Evolutionary conservation across 1,140 invertebrate genomes (phyloP).

Genomic region (Phthorimaea operculella): DNA sequence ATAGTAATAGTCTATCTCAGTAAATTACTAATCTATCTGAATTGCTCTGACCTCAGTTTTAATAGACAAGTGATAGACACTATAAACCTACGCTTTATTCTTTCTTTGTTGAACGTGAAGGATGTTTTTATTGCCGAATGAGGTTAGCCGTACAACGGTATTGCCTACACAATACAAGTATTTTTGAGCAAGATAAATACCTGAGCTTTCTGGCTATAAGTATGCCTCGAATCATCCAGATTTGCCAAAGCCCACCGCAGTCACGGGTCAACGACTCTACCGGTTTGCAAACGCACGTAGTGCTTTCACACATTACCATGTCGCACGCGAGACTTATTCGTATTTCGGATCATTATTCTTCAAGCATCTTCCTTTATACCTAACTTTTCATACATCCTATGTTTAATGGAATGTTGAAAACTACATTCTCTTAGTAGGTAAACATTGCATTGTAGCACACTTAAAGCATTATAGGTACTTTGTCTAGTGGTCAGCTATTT

Average conservation of each 20-base stretch:
- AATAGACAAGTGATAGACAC: too few relatives aligned
- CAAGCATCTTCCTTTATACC: neutral
- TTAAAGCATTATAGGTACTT: neutral
- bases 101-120: too few relatives aligned
- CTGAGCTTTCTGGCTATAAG: neutral
- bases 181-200: too few relatives aligned
- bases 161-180: too few relatives aligned
- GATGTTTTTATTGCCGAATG: too few relatives aligned
- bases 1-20: neutral
- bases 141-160: too few relatives aligned
- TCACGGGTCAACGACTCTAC: slow-evolving; percentile 33
- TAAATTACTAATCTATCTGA: neutral
- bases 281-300: neutral
- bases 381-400: neutral
- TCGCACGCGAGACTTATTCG: neutral
- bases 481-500: slow-evolving; percentile 1
- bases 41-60: neutral
- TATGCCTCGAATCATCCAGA: slow-evolving; percentile 20
- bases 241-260: slow-evolving; percentile 30
- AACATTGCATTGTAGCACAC: too few relatives aligned
- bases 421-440: neutral
- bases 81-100: too few relatives aligned
- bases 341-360: neutral
- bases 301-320: neutral
- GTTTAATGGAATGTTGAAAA: neutral